Percentiles rank a stretch among this genome's conserved stretches.
These are phyloP conservation scores for Coenonympha arcania DNA, from an alignment of 2,888 invertebrate species.

Conservation along the genomic window DNA sequence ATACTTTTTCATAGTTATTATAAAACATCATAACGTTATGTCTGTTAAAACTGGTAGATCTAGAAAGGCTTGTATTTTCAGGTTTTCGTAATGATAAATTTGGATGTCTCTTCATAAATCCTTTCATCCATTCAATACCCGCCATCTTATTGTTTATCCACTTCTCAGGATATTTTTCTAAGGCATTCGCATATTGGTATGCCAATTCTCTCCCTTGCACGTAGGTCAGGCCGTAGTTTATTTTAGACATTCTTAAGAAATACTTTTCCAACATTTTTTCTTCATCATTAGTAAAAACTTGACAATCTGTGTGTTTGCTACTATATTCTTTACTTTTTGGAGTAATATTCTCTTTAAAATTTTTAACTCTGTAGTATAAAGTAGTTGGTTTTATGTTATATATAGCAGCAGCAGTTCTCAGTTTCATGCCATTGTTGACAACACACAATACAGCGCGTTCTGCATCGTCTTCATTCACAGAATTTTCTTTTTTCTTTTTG, in stretches of 20 bases:
- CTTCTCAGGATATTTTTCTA: background rate
- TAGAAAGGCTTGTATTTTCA: no score
- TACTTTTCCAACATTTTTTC: no score
- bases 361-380: constrained; percentile 5
- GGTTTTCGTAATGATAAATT: no score
- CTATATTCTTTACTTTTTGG: no score
- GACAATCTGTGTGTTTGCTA: no score
- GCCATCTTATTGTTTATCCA: no score
- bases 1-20: constrained; percentile 17
- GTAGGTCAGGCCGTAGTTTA: background rate
- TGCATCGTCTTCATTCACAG: background rate
- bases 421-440: constrained; percentile 2
- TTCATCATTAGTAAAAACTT: no score
- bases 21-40: constrained; percentile 14
- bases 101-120: no score
- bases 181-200: background rate
- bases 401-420: constrained; percentile 2
- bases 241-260: background rate
- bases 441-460: background rate
- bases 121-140: no score
- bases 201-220: background rate
- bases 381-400: constrained; percentile 2
- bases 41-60: constrained; percentile 14
- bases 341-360: constrained; percentile 1
- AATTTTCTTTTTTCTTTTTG: background rate